Percentiles rank a stretch among this genome's conserved stretches.
Evolutionary conservation across 2,888 invertebrate species (phyloP).

Genomic region (Hypsopygia costalis): DNA sequence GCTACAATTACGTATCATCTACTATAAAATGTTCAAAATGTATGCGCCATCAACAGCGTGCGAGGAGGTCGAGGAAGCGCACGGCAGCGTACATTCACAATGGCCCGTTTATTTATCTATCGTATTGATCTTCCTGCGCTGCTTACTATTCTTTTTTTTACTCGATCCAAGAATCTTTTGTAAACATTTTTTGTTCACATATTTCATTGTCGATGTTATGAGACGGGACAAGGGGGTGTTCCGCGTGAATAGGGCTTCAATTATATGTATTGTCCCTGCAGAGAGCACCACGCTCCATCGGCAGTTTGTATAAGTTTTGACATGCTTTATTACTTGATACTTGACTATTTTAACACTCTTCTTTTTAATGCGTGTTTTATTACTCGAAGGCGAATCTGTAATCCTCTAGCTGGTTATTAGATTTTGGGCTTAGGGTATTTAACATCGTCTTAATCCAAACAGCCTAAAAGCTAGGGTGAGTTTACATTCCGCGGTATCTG

Average conservation of each 20-base stretch:
- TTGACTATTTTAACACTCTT: conserved; percentile 22
- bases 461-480: conserved; percentile 30
- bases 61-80: conserved; percentile 25
- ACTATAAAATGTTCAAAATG: too few relatives aligned
- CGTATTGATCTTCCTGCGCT: conserved; percentile 59
- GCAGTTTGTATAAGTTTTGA: conserved; percentile 36
- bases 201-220: conserved; percentile 54
- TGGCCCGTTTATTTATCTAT: conserved; percentile 63
- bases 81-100: conserved; percentile 46
- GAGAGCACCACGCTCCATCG: conserved; percentile 26
- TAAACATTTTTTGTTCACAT: conserved; percentile 68
- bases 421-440: too few relatives aligned
- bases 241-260: conserved; percentile 52
- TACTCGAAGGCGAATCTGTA: too few relatives aligned
- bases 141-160: conserved; percentile 46
- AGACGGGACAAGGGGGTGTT: conserved; percentile 52
- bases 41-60: too few relatives aligned
- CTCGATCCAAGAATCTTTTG: conserved; percentile 53
- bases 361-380: too few relatives aligned
- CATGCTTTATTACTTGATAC: conserved; percentile 29
- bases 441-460: conserved; percentile 8
- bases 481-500: conserved; percentile 39
- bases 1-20: too few relatives aligned
- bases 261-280: conserved; percentile 48
- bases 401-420: too few relatives aligned